Evolutionary conservation across 1,140 invertebrate species (phyloP), one percentile per base, ranked within the genome.

Genomic region (Aphaenogaster floridana): DNA sequence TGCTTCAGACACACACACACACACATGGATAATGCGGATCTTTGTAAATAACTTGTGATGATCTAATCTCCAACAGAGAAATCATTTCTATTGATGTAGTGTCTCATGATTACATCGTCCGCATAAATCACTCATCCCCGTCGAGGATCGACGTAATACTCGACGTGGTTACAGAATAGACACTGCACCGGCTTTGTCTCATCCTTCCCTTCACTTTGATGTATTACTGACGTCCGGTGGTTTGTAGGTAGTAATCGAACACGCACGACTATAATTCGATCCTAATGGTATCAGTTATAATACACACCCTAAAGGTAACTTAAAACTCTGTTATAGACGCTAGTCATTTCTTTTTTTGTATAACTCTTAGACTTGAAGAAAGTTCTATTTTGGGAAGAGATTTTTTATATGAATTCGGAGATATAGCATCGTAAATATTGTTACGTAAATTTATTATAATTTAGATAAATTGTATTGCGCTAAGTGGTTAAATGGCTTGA

Each of bases 171-270:
- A 84, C 69, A 84, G 80, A 76, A 74, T 61, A 84, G 69, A 76
- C 28, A 76, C 54, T 39, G 21, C 50, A 8, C 42, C 17, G 80
- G 80, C 80, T 63, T 76, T 84, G 80, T 84, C 80, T 61, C 69
- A 61, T 84, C 54, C 54, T 84, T 84, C 28, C 42, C 80, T 48
- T 42, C 42, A 34, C 57, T 74, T 74, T 84, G 80, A 84, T 84
- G 54, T 76, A 84, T 84, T 54, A 61, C 69, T 74, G 54, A 84
- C 13, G 42, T 74, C 54, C 54, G 17, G 34, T 17, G 45, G 11
- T 61, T 42, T 45, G n/a, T 74, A n/a, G 28, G 13, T 59, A 45
- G 39, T 74, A 84, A 63, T 76, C 54, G 80, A 63, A 76, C 54
- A 52, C 28, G 54, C 69, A 4, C 39, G 42, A 11, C n/a, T 74